Conservation (phyloP, 2,113 vertebrate species). For the Lontra canadensis region DNA sequence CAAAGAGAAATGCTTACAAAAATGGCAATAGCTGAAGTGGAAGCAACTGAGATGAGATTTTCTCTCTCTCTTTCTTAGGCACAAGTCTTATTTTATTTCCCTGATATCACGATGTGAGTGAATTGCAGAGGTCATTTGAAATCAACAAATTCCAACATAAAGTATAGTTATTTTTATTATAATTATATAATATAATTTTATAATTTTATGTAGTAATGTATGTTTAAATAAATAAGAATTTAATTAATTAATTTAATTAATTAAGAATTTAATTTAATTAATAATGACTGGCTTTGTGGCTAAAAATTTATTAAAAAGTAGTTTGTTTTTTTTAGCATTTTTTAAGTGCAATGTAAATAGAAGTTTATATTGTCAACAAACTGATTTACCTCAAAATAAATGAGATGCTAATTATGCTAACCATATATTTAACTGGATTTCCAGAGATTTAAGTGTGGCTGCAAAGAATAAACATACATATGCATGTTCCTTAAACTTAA, state of each 20-base stretch:
- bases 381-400: not conserved
- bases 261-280: not conserved
- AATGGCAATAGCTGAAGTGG: not conserved
- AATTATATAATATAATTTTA: not conserved
- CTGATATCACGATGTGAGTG: not conserved
- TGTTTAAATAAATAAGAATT: not conserved
- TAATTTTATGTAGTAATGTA: not conserved
- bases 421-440: not conserved
- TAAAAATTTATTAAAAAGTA: not conserved
- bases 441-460: not conserved
- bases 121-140: not conserved
- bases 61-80: not conserved
- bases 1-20: not conserved
- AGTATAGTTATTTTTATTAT: not conserved
- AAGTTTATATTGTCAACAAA: not conserved
- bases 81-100: not conserved
- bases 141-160: not conserved
- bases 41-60: not conserved
- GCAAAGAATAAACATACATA: not conserved
- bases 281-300: not conserved
- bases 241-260: not conserved
- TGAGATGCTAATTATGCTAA: not conserved
- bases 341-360: not conserved
- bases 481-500: not conserved
- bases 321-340: not conserved